These are phyloP conservation scores for Peucedramus taeniatus DNA, from an alignment of 2,113 vertebrate species.

Conservation along the genomic window DNA sequence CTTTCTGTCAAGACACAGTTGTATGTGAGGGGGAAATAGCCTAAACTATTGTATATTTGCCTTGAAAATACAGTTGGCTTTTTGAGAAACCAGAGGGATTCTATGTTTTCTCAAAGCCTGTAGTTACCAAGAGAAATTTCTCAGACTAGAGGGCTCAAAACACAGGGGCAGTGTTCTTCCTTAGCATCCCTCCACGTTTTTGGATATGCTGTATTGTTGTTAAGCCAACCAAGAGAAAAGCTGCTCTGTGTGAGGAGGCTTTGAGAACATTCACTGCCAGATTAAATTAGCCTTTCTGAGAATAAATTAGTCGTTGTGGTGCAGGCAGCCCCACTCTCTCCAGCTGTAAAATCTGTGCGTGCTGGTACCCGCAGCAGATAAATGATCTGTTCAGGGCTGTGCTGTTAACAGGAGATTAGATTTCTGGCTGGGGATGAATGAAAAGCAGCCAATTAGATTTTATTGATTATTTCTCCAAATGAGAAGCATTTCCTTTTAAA, in stretches of 20 bases:
- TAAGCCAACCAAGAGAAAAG: slow-evolving; percentile 55
- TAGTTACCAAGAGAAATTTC: not conserved
- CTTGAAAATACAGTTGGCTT: not conserved
- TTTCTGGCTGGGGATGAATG: not conserved
- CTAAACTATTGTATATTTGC: not conserved
- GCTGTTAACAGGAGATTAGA: not conserved
- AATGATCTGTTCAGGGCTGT: not conserved
- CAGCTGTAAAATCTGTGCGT: not conserved
- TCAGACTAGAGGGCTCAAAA: not conserved
- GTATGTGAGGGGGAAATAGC: not conserved
- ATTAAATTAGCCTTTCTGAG: slow-evolving; percentile 51
- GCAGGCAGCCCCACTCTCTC: not conserved
- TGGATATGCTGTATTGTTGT: slow-evolving; percentile 46
- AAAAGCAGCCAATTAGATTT: not conserved
- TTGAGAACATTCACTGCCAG: slow-evolving; percentile 24
- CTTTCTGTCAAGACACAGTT: not conserved
- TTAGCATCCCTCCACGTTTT: slow-evolving; percentile 23
- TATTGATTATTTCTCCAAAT: not conserved
- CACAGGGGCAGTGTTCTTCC: slow-evolving; percentile 19
- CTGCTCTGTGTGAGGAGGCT: slow-evolving; percentile 30
- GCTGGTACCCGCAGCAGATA: not conserved
- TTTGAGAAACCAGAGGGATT: not conserved
- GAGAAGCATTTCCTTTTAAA: not conserved
- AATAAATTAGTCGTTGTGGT: not conserved
- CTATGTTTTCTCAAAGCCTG: not conserved